A percentile compares a stretch with the other conserved stretches of the same genome.
Evolutionary conservation across 2,888 invertebrate species (phyloP).

Genomic region (Sialis fuliginosa): DNA sequence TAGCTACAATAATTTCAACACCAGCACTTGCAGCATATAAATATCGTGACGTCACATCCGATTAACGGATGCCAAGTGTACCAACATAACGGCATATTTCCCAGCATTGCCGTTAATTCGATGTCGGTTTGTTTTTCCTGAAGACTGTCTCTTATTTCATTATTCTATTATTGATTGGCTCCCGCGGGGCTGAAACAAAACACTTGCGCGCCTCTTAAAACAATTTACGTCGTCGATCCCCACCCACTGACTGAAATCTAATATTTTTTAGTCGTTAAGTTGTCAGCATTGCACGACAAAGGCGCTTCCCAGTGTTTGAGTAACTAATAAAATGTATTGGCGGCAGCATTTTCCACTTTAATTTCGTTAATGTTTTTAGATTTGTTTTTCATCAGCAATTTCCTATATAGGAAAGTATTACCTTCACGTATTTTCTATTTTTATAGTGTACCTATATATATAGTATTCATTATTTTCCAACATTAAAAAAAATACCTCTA

Average conservation of each 20-base stretch:
- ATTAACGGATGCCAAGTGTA: background rate
- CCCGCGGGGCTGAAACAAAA: conserved; percentile 17
- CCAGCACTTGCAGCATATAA: too few relatives aligned
- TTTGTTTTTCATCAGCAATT: background rate
- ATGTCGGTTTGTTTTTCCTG: conserved; percentile 6
- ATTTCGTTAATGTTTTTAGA: background rate
- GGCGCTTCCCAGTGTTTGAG: background rate
- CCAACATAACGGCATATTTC: background rate
- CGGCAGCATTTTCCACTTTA: background rate
- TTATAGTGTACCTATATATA: too few relatives aligned
- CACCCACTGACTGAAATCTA: background rate
- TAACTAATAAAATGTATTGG: background rate
- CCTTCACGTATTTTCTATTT: too few relatives aligned
- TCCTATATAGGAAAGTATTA: too few relatives aligned
- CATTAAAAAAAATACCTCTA: too few relatives aligned
- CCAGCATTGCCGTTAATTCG: background rate
- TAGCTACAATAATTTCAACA: too few relatives aligned
- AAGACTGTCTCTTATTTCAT: conserved; percentile 16
- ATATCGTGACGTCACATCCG: background rate
- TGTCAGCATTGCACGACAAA: background rate
- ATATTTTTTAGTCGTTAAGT: conserved; percentile 1
- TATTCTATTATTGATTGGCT: conserved; percentile 19
- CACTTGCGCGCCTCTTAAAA: conserved; percentile 14
- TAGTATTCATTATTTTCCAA: too few relatives aligned
- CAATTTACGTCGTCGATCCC: conserved; percentile 24